Evolutionary conservation across 2,888 invertebrate species (phyloP).

Genomic region (Stictocephala bisonia): DNA sequence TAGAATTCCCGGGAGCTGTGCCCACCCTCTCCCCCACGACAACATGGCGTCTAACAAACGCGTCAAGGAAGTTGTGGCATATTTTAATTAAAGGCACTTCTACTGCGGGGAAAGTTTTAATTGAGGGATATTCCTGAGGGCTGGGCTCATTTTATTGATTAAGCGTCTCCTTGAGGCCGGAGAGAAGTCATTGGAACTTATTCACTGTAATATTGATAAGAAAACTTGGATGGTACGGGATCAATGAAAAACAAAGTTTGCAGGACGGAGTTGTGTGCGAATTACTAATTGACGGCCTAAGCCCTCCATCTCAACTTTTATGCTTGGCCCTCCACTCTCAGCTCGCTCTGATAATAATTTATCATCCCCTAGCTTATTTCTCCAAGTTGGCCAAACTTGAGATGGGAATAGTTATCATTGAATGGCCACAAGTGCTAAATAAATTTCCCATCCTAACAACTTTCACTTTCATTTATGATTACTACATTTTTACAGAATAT

Average conservation of each 20-base stretch:
- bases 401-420: too few relatives aligned
- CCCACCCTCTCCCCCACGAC: constrained; percentile 35
- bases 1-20: constrained; percentile 34
- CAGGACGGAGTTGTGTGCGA: constrained; percentile 12
- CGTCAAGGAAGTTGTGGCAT: constrained; percentile 54
- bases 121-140: constrained; percentile 56
- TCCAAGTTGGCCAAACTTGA: not conserved
- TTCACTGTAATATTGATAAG: constrained; percentile 55
- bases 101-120: constrained; percentile 54
- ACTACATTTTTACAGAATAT: too few relatives aligned
- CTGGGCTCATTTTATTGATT: constrained; percentile 58
- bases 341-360: not conserved
- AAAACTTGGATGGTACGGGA: constrained; percentile 49
- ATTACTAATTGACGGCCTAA: constrained; percentile 34
- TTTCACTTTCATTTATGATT: too few relatives aligned
- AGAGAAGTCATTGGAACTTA: constrained; percentile 48
- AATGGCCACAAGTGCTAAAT: too few relatives aligned
- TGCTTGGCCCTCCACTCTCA: not conserved
- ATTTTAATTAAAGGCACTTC: constrained; percentile 54
- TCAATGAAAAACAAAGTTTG: constrained; percentile 27
- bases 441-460: too few relatives aligned
- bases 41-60: constrained; percentile 55
- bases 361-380: not conserved
- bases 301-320: constrained; percentile 22
- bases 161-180: constrained; percentile 54